phyloP scores from a whole-genome alignment of 1,140 invertebrate species.

The Trissolcus basalis region DNA sequence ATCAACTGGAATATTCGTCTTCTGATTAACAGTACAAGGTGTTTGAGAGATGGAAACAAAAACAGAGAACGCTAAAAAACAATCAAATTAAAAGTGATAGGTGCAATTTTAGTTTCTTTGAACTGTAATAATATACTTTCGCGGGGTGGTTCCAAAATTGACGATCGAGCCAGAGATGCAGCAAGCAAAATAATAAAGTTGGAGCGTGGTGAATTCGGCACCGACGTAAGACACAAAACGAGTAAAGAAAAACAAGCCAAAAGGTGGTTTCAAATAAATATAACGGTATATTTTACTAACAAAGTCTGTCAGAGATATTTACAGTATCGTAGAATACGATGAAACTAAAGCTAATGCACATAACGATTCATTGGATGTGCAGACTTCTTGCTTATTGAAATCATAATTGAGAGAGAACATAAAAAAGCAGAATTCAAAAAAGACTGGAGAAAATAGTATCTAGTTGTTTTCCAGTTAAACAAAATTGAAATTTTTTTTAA shows the following conservation, averaged over 20 bases:
- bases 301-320: constrained; percentile 18
- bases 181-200: constrained; percentile 7
- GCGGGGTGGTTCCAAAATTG: too few species aligned
- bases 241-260: constrained; percentile 21
- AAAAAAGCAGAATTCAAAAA: too few species aligned
- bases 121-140: too few species aligned
- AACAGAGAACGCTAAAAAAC: neutral
- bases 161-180: too few species aligned
- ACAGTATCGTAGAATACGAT: constrained; percentile 13
- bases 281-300: constrained; percentile 30
- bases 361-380: neutral
- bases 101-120: too few species aligned
- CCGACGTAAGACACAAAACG: neutral
- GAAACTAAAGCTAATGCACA: constrained; percentile 16
- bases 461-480: too few species aligned
- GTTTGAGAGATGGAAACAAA: constrained; percentile 2
- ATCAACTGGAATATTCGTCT: constrained; percentile 80
- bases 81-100: neutral
- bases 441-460: too few species aligned
- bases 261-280: constrained; percentile 17
- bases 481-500: too few species aligned
- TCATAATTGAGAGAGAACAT: too few species aligned
- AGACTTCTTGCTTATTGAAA: neutral
- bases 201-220: too few species aligned
- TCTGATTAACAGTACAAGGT: constrained; percentile 62